phyloP scores from a whole-genome alignment of 2,797 vertebrate genomes.

The Propithecus deckenii region DNA sequence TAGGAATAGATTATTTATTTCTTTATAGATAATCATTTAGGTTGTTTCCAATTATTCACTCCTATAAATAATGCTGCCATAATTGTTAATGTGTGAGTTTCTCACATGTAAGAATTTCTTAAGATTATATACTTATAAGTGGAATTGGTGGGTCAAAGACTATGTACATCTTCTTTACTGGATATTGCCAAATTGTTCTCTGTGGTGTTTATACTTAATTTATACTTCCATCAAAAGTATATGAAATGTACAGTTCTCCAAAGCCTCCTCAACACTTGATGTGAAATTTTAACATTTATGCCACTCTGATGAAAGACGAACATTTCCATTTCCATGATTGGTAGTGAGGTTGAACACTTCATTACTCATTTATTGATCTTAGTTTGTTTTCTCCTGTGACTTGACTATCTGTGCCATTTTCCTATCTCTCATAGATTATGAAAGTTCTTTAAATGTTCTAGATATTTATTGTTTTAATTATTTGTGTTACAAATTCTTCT shows the following conservation, averaged over 20 bases:
- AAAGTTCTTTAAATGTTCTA: slow-evolving; percentile 3
- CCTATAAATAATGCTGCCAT: neutral
- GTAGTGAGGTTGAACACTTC: neutral
- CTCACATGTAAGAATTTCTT: neutral
- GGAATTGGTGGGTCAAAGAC: neutral
- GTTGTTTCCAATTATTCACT: neutral
- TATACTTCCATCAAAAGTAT: neutral
- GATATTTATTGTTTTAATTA: neutral
- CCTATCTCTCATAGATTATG: neutral
- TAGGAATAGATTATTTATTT: neutral
- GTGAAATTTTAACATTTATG: neutral
- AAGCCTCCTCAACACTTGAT: neutral
- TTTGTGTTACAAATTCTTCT: neutral
- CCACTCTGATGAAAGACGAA: neutral
- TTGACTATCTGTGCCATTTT: slow-evolving; percentile 7
- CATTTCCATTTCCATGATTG: neutral
- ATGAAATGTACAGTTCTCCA: neutral
- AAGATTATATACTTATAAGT: neutral
- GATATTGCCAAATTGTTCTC: neutral
- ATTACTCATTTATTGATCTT: neutral
- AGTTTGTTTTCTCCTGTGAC: neutral
- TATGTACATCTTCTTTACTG: neutral
- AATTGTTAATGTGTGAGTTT: neutral
- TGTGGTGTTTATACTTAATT: neutral
- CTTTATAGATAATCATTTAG: neutral